Base-by-base conservation (phyloP, 2,888 invertebrate species). In the Silvanus unidentatus region DNA sequence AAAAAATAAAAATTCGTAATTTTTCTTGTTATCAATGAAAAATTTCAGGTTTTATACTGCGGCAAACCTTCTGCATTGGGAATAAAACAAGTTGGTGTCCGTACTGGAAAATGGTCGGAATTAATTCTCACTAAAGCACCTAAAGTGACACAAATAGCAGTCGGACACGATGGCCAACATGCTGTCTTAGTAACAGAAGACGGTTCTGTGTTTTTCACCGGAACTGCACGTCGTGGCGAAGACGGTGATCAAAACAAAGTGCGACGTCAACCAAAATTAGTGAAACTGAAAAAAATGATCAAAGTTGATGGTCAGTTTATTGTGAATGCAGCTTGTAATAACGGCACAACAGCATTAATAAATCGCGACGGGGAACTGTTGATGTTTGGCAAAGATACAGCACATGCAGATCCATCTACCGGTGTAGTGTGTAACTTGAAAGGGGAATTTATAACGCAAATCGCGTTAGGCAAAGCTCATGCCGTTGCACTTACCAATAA, bases 391-490 rank as follows among this genome's bases (percentile, higher is more conserved):
- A 96, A 96, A 69, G 96, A 97, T 70, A 88, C 86, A 9, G 81
- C 86, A 4, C 87, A 92, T 65, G 86, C 87, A 58, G 91, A 93
- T 72, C 74, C 82, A 47, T 63, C 75, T 38, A 77, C 80, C 40
- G 79, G 82, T 73, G 42, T 69, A 9, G 70, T 73, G 1, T 58
- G 57, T 27, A 66, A 63, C 42, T 52, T 73, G 37, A 71, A 70
- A 55, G 70, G 70, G 2, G 70, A 71, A 57, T 69, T 67, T 52
- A 60, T 74, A 16, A 71, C 72, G 0, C 77, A 86, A 73, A 85
- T 95, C 2, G 86, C 89, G 0, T 73, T 99, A 46, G 98, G 98
- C 2, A 98, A 98, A 73, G 97, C 97, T 0, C 98, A 98, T 64
- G 88, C 89, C n/a, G 88, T 92, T 0, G 89, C 84, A 0, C 75